Conservation (phyloP, 2,113 vertebrate species). For the Pao palembangensis region DNA sequence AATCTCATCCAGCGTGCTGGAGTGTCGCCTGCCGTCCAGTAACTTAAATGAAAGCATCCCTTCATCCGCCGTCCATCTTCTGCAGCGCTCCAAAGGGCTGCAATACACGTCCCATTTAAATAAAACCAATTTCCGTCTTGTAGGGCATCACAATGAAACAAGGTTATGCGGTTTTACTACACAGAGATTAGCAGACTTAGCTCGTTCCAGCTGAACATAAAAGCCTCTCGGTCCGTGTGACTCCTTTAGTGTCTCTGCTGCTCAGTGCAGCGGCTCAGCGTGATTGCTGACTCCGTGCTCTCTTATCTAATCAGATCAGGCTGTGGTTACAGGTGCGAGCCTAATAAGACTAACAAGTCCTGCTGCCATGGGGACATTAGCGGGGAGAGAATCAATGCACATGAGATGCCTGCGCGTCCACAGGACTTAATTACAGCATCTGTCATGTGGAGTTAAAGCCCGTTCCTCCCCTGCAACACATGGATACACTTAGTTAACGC, state of each 20-base stretch:
- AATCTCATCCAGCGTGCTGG: too few species aligned
- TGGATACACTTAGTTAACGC: not conserved
- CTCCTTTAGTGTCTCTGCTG: not conserved
- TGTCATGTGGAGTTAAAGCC: constrained; percentile 5
- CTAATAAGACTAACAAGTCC: constrained; percentile 51
- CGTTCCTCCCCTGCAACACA: not conserved
- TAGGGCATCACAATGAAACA: constrained; percentile 6
- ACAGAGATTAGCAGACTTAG: constrained; percentile 10
- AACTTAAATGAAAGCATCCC: too few species aligned
- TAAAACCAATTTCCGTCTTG: constrained; percentile 19
- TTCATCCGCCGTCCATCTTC: too few species aligned
- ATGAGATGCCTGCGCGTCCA: constrained; percentile 43
- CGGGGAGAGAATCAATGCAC: constrained; percentile 41
- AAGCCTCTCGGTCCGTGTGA: not conserved
- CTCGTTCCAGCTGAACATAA: not conserved
- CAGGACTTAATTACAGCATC: constrained; percentile 47
- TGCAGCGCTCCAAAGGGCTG: too few species aligned
- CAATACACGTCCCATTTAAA: constrained; percentile 6
- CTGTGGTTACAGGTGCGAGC: constrained; percentile 30
- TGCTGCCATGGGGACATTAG: constrained; percentile 33
- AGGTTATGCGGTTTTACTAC: not conserved
- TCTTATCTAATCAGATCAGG: constrained; percentile 23
- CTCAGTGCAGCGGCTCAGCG: not conserved
- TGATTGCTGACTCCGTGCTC: constrained; percentile 10
- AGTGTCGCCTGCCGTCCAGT: too few species aligned